phyloP scores from a whole-genome alignment of 1,140 invertebrate species.

The Theocolax elegans region DNA sequence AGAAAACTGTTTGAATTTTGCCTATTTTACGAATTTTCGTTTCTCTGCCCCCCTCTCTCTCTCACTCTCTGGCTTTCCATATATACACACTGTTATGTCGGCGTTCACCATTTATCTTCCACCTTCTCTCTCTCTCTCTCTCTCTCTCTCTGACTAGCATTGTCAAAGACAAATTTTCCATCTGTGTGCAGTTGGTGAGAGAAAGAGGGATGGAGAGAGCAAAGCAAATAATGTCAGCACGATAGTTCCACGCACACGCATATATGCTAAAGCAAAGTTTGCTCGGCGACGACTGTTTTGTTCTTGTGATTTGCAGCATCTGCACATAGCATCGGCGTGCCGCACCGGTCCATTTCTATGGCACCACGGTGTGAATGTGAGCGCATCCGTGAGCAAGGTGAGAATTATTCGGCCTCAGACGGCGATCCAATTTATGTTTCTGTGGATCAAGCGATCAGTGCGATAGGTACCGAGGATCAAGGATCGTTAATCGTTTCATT shows the following conservation, averaged over 20 bases:
- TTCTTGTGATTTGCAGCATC: constrained; percentile 65
- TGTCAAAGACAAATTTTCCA: constrained; percentile 38
- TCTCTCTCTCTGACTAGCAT: not conserved
- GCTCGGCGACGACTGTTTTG: constrained; percentile 57
- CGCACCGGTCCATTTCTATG: constrained; percentile 16
- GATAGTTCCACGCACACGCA: constrained; percentile 19
- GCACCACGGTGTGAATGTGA: not conserved
- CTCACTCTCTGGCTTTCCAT: not conserved
- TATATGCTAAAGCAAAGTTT: constrained; percentile 53
- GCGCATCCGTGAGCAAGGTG: constrained; percentile 12
- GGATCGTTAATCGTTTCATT: too few species aligned
- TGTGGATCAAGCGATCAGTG: too few species aligned
- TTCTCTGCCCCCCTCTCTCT: not conserved
- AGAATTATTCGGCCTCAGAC: constrained; percentile 52
- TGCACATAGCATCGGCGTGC: constrained; percentile 60
- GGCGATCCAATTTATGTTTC: constrained; percentile 43
- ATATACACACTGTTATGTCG: not conserved
- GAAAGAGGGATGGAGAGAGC: not conserved
- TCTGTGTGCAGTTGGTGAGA: not conserved
- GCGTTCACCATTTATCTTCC: constrained; percentile 17
- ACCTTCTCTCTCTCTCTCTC: not conserved
- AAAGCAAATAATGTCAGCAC: constrained; percentile 1
- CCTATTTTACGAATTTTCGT: not conserved
- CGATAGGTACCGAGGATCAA: too few species aligned
- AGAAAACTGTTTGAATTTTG: not conserved